Base-by-base conservation (phyloP, 2,888 invertebrate genomes). In the Lasioglossum leucozonium region DNA sequence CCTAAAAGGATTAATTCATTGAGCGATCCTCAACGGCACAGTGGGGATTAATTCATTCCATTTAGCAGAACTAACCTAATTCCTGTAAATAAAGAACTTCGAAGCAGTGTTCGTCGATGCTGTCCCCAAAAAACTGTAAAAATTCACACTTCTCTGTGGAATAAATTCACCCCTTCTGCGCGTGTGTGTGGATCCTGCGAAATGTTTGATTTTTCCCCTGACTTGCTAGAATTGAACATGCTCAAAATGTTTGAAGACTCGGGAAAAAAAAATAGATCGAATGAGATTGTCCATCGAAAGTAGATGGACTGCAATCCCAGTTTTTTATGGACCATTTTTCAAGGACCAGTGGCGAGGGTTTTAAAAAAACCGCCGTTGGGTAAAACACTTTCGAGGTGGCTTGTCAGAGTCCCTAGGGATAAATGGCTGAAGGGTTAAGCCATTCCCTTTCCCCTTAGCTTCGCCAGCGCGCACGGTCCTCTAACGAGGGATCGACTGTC, bases 401-500 rank as follows among this genome's bases (percentile, higher is more conserved):
- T 34, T 37, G 34, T 65, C 34, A 8, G 18, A 22, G 10, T 34
- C 65, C 8, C 34, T 37, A 37, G 34, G 22, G 18, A 37, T 65
- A 65, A 37, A 34, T 65, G 65, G 65, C 34, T 37, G 65, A 65
- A 65, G 65, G 65, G 65, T 65, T 65, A 65, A 65, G 4, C 65
- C 34, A 18, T 55, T 37, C n/a, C 47, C 16, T 0, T 16, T n/a
- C 16, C 26, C 26, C 37, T 71, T n/a, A 11, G 11, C 22, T 42
- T 11, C 10, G 13, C 5, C 42, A n/a, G 18, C 4, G n/a, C 62
- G 0, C 55, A 30, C 22, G 6, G 75, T n/a, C 44, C 42, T 34
- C 40, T 73, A 44, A 44, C 82, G 69, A 81, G 58, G 37, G 58
- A 69, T 69, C 71, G 34, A 62, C 40, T 58, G 74, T 47, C 58